Conservation (phyloP, 1,140 invertebrate genomes). For the Bombus affinis region DNA sequence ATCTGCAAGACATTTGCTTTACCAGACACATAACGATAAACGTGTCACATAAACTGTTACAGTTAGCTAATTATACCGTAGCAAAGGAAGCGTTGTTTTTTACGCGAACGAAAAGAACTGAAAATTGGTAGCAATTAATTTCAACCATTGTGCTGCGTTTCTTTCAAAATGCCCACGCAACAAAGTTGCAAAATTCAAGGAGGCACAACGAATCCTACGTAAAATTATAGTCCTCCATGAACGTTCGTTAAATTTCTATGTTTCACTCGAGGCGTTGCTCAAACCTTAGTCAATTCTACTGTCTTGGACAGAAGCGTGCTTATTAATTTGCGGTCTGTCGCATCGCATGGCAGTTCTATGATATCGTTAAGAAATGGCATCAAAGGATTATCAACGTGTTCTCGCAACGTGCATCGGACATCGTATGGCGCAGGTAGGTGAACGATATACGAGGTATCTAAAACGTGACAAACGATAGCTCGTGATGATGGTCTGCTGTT, state of each 20-base stretch:
- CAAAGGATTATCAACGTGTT: background rate
- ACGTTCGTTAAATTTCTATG: too few relatives aligned
- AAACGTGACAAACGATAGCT: conserved; percentile 10
- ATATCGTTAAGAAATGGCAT: background rate
- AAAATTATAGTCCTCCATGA: background rate
- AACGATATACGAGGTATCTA: background rate
- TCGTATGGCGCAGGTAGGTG: background rate
- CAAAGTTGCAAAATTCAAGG: background rate
- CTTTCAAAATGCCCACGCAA: background rate
- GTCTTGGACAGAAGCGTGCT: background rate
- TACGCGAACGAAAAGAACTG: background rate
- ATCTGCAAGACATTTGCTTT: too few relatives aligned
- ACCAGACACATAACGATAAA: too few relatives aligned
- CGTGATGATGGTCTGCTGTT: background rate
- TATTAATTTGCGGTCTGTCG: background rate
- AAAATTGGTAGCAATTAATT: background rate
- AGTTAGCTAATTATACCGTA: too few relatives aligned
- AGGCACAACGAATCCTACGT: background rate
- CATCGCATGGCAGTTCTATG: background rate
- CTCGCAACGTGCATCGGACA: too few relatives aligned
- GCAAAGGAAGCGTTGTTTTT: too few relatives aligned
- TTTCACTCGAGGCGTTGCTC: too few relatives aligned
- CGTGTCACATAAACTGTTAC: too few relatives aligned
- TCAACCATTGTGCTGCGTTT: background rate
- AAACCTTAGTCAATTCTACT: background rate